Evolutionary conservation across 2,113 vertebrate genomes (phyloP), one percentile per base, ranked within the genome.

Genomic region (Hipposideros armiger): DNA sequence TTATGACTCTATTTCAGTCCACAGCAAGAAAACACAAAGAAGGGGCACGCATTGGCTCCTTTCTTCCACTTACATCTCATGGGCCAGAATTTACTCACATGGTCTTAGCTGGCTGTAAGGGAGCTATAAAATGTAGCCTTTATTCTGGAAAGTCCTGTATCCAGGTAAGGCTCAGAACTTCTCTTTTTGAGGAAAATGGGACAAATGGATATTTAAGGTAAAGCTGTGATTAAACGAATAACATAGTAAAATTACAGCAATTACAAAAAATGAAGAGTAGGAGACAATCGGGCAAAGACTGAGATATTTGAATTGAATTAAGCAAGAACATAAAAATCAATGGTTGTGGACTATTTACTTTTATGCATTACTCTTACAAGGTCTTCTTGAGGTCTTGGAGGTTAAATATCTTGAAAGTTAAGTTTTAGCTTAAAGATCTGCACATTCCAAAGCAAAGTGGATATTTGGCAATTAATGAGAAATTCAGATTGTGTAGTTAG

Each of bases 161-260:
- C 45, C n/a, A 88, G 7, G 11, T 69, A 64, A 84, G n/a, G 82
- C 42, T 74, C n/a, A 82, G 19, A 42, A 62, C 52, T 32, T 80
- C n/a, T 56, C 30, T 89, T 91, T 93, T 17, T 78, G 47, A 92
- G 24, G 64, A 80, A 60, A 40, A 87, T 42, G 14, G 45, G 28
- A 45, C 80, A 24, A 83, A 87, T 54, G 47, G 4, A 0, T 74
- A 83, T 30, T 74, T 83, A 30, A 60, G 28, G 24, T 47, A 83
- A 78, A 82, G 82, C n/a, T 77, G 11, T 77, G 56, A 85, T 96
- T 52, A 96, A 87, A 87, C 26, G 26, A 88, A 87, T 47, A 58
- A 84, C 92, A 72, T 26, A 47, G 1, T 30, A 76, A 87, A 89
- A 15, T 45, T 58, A 67, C 4, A 93, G 54, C 36, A 42, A 76